Evolutionary conservation across 2,888 invertebrate genomes (phyloP).

Genomic region (Volucella inanis): DNA sequence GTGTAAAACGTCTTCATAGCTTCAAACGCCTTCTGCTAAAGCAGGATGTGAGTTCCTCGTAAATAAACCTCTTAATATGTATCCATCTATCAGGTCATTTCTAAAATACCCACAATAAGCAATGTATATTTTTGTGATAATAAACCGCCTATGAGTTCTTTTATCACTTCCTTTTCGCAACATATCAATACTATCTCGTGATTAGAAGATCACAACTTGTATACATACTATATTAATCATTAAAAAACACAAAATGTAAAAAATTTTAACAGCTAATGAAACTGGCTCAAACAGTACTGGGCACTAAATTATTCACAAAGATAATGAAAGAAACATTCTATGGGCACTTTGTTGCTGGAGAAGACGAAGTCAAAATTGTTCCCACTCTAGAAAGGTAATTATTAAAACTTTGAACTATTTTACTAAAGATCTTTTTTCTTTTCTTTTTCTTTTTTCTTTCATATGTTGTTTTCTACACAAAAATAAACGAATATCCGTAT

Average conservation of each 20-base stretch:
- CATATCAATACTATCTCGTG: not conserved
- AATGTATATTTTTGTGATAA: constrained; percentile 40
- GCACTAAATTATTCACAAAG: constrained; percentile 90
- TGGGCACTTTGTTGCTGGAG: constrained; percentile 99
- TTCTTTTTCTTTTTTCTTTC: constrained; percentile 76
- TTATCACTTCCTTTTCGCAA: constrained; percentile 1
- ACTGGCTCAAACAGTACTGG: constrained; percentile 88
- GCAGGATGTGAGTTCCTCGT: too few species aligned
- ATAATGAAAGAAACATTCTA: constrained; percentile 98
- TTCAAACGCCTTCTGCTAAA: too few species aligned
- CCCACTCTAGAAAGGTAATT: constrained; percentile 90
- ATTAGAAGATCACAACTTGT: not conserved
- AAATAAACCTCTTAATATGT: too few species aligned
- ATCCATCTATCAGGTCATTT: too few species aligned
- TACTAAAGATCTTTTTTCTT: constrained; percentile 79
- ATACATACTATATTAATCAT: constrained; percentile 38
- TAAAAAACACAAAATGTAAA: constrained; percentile 77
- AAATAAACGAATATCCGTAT: constrained; percentile 27
- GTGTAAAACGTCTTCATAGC: too few species aligned
- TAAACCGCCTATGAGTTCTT: not conserved
- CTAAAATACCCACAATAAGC: not conserved
- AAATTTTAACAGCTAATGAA: constrained; percentile 90
- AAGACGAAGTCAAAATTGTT: constrained; percentile 93
- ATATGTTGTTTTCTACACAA: constrained; percentile 51
- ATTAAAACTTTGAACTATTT: constrained; percentile 76